Evolutionary conservation across 2,888 invertebrate species (phyloP).

Genomic region (Papilio gigon): DNA sequence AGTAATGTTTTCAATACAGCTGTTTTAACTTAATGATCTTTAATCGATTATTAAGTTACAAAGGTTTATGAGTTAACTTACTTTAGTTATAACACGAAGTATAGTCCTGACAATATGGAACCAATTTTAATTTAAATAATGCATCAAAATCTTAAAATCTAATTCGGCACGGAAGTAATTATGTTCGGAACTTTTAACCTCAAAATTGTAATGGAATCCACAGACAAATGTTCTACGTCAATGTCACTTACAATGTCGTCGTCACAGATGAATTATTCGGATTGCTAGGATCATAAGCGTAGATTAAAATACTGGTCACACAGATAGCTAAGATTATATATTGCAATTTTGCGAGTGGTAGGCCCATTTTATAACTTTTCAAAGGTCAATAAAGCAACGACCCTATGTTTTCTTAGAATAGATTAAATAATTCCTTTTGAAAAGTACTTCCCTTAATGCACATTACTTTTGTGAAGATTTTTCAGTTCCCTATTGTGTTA

Average conservation of each 20-base stretch:
- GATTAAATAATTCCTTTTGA: too few species aligned
- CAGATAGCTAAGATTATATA: neutral
- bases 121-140: neutral
- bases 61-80: neutral
- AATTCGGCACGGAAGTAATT: neutral
- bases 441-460: too few species aligned
- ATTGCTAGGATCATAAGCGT: too few species aligned
- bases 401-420: too few species aligned
- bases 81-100: neutral
- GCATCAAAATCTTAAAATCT: neutral
- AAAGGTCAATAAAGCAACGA: too few species aligned
- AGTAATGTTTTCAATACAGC: slow-evolving; percentile 3
- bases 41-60: neutral
- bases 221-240: neutral
- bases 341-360: too few species aligned
- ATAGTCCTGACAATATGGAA: neutral
- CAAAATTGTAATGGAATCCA: neutral
- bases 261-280: too few species aligned
- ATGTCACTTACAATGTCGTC: slow-evolving; percentile 3
- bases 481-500: too few species aligned
- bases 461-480: too few species aligned
- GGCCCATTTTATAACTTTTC: too few species aligned
- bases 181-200: slow-evolving; percentile 20
- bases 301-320: neutral
- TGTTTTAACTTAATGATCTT: neutral